Percentiles rank a stretch among this genome's conserved stretches.
phyloP scores from a whole-genome alignment of 2,113 vertebrate genomes.

The Sinocyclocheilus rhinocerous region DNA sequence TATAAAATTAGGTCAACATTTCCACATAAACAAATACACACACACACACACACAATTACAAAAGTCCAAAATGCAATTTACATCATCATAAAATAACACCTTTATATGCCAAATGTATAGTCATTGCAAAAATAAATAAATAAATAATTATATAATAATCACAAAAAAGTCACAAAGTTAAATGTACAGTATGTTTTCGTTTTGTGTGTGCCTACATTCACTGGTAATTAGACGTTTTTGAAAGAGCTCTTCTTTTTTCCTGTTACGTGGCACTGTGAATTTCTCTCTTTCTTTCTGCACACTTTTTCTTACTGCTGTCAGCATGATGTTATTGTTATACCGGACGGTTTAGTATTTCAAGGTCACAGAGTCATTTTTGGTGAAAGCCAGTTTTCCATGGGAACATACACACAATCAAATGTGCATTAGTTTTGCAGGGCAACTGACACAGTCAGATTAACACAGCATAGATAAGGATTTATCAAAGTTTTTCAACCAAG shows the following conservation, averaged over 20 bases:
- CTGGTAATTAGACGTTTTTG: neutral
- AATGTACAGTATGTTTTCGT: neutral
- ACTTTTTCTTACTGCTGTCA: constrained; percentile 4
- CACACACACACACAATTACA: neutral
- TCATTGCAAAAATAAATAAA: neutral
- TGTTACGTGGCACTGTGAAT: neutral
- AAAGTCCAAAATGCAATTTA: neutral
- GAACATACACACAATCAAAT: constrained; percentile 31
- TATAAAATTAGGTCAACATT: neutral
- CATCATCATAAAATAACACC: neutral
- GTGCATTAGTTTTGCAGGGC: constrained; percentile 7
- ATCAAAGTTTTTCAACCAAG: neutral
- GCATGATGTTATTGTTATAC: constrained; percentile 29
- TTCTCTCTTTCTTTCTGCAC: neutral
- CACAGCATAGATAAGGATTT: neutral
- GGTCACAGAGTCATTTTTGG: constrained; percentile 9
- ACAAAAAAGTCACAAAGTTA: neutral
- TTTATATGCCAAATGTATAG: neutral
- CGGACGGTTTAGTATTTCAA: constrained; percentile 11
- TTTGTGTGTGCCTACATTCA: neutral
- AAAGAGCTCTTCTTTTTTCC: neutral
- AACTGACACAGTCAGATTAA: constrained; percentile 1
- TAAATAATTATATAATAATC: too few relatives aligned
- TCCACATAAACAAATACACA: too few relatives aligned
- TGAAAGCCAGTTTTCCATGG: constrained; percentile 25